Evolutionary conservation across 2,113 vertebrate genomes (phyloP), one percentile per base, ranked within the genome.

Genomic region (Anarrhichthys ocellatus): DNA sequence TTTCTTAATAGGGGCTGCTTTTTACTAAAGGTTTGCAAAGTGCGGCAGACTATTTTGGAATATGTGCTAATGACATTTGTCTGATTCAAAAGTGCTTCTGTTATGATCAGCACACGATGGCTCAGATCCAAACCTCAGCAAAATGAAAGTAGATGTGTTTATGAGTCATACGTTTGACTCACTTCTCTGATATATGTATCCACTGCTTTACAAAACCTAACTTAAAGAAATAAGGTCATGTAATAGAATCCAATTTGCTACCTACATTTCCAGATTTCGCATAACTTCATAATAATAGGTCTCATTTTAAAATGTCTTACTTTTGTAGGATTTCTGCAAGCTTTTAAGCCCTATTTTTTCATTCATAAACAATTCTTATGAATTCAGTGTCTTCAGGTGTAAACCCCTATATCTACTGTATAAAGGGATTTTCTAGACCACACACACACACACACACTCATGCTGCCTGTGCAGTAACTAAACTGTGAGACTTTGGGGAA

Each of bases 1-100:
- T 84, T 38, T 61, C 22, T 34, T 64, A 66, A 86, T 56, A 68
- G 2, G 71, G 38, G 38, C 24, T 17, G 11, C 44, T 83, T 87
- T 86, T 50, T 64, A 32, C 75, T 65, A 76, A 68, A 76, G 65
- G 36, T 82, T 27, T 71, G 36, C 61, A 82, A 74, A 88, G 27
- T 75, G 32, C 67, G 40, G 56, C 73, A 83, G 59, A 36, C 22
- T 58, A 34, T 77, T 81, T 78, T 48, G 9, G 52, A 80, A 68
- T 68, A 32, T 76, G 69, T 84, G 72, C 54, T 71, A 65, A 85
- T 80, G 32, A 48, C 24, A 65, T 84, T 61, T 78, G 48, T 74
- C 18, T 80, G 75, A 77, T 80, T 79, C 27, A 83, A 63, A 78
- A 80, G 52, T 65, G 34, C 4, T 61, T 15, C 34, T 44, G 15